These are phyloP conservation scores for Bombus affinis DNA, from an alignment of 1,140 invertebrate genomes.

Conservation along the genomic window DNA sequence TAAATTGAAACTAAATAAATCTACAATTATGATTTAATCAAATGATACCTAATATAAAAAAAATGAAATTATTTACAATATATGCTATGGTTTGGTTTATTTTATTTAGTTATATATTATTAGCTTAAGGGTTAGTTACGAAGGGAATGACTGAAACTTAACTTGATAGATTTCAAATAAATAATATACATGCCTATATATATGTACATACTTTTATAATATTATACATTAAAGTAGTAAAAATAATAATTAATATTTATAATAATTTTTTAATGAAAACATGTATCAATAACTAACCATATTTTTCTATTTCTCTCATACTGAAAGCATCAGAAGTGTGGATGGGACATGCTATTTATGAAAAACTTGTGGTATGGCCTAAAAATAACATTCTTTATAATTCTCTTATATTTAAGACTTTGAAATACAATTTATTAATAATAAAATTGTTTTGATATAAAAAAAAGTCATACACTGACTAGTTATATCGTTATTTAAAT, in stretches of 20 bases:
- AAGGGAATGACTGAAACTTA: background rate
- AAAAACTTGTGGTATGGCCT: conserved; percentile 42
- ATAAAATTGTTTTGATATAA: background rate
- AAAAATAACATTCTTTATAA: conserved; percentile 57
- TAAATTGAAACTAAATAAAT: background rate
- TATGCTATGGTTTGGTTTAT: background rate
- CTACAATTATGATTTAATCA: background rate
- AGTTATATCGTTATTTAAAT: background rate
- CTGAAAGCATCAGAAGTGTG: conserved; percentile 64
- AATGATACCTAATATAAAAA: background rate
- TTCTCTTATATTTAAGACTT: conserved; percentile 16
- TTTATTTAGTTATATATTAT: background rate
- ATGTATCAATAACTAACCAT: conserved; percentile 72
- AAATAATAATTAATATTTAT: conserved; percentile 6
- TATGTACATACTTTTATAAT: conserved; percentile 34
- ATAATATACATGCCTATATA: conserved; percentile 44
- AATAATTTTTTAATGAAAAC: conserved; percentile 17
- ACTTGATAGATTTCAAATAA: background rate
- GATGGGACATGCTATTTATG: conserved; percentile 51
- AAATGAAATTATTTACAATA: background rate
- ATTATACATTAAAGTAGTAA: background rate
- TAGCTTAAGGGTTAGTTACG: background rate
- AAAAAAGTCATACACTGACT: background rate
- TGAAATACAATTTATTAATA: conserved; percentile 54
- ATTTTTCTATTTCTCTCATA: conserved; percentile 71